Conservation (phyloP, 2,888 invertebrate species). For the Notodonta ziczac region DNA sequence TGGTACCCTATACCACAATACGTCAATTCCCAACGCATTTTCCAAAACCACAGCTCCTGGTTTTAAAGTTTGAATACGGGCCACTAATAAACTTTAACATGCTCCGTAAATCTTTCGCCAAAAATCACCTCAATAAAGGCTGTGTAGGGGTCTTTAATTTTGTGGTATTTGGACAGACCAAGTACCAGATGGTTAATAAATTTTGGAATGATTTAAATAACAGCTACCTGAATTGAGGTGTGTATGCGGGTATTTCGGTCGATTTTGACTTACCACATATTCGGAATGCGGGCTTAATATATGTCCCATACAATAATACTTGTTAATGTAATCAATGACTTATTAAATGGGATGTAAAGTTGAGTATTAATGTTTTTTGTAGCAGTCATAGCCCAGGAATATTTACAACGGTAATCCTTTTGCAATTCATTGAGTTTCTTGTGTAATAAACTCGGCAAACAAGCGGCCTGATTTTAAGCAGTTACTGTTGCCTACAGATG, state of each 20-base stretch:
- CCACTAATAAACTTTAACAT: slow-evolving; percentile 10
- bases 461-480: too few species aligned
- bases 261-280: slow-evolving; percentile 12
- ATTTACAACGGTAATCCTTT: too few species aligned
- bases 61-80: slow-evolving; percentile 38
- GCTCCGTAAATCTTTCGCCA: slow-evolving; percentile 6
- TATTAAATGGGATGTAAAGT: too few species aligned
- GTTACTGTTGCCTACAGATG: too few species aligned
- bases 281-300: slow-evolving; percentile 11
- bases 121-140: slow-evolving; percentile 3
- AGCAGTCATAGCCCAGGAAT: too few species aligned
- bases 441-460: too few species aligned
- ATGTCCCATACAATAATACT: too few species aligned
- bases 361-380: too few species aligned
- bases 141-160: slow-evolving; percentile 1
- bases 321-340: too few species aligned
- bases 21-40: background rate
- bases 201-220: slow-evolving; percentile 3
- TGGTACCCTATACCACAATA: background rate
- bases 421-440: too few species aligned
- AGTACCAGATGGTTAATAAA: background rate
- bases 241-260: slow-evolving; percentile 62
- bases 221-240: slow-evolving; percentile 66
- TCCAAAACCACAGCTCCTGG: slow-evolving; percentile 37
- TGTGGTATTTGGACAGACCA: background rate